Evolutionary conservation across 2,888 invertebrate species (phyloP), one percentile per base, ranked within the genome.

Genomic region (Meta bourneti): DNA sequence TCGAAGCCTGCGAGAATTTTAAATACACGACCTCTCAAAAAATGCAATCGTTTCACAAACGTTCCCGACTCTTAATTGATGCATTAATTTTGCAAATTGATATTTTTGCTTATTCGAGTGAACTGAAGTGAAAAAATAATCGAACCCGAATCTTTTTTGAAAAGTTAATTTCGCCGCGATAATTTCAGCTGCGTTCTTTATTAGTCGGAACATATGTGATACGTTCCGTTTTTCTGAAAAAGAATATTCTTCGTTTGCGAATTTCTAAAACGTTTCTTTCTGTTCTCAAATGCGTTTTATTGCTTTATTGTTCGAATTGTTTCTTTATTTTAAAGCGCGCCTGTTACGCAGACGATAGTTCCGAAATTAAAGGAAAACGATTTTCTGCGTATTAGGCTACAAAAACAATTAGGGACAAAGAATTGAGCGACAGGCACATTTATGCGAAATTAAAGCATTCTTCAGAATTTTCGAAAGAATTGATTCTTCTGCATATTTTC

Each of bases 311-410:
- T 78, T 78, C 20, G 19, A 70, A 70, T 71, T n/a, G 71, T 1
- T 82, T 51, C 82, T 72, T 82, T 71, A 49, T 72, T 80, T 82
- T 72, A 16, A 77, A 77, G 16, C 51, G 61, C 52, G 19, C 69
- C n/a, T 48, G 61, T 49, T 70, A 7, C 48, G 72, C 72, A 51
- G 1, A 82, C 82, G 82, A 71, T 82, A 6, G 48, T 51, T 51
- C 13, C 13, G 51, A 51, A 72, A 61, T 61, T 16, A 51, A 82
- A 72, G 19, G 51, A n/a, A n/a, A 82, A 77, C n/a, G 52, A 72
- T 72, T 70, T 82, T 82, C 70, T 49, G 82, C 71, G 49, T 71
- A 49, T 82, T 82, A 72, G 71, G 51, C 19, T 72, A n/a, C 5
- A 72, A 82, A 9, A 20, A 52, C 70, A 72, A 20, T 51, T 70